Evolutionary conservation across 2,797 vertebrate genomes (phyloP).

Genomic region (Cetoscarus ocellatus): DNA sequence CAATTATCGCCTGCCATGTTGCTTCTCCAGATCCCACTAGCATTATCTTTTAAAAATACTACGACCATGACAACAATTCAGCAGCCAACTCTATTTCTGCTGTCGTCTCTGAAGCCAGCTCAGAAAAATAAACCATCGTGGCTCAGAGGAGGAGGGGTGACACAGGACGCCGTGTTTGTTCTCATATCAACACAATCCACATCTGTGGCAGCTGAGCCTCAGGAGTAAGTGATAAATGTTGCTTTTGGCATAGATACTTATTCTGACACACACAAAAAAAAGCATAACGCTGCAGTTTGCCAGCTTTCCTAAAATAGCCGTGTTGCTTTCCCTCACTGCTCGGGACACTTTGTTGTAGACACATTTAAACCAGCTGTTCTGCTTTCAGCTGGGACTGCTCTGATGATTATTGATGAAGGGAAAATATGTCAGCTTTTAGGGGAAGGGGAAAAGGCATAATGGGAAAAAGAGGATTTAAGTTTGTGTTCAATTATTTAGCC

Average conservation of each 20-base stretch:
- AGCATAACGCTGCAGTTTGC: conserved; percentile 64
- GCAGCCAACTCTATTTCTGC: conserved; percentile 38
- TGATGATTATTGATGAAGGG: conserved; percentile 36
- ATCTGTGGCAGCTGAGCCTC: conserved; percentile 72
- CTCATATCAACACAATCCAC: conserved; percentile 64
- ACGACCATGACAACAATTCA: conserved; percentile 44
- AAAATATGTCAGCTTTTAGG: conserved; percentile 17
- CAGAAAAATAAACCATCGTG: conserved; percentile 32
- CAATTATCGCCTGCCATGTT: conserved; percentile 24
- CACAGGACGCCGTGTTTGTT: conserved; percentile 32
- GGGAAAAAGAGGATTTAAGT: conserved; percentile 5
- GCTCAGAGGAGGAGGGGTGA: conserved; percentile 35
- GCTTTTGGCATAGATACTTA: conserved; percentile 64
- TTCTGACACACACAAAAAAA: conserved; percentile 60
- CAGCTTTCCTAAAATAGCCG: conserved; percentile 54
- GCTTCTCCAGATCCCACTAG: conserved; percentile 24
- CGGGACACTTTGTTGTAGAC: conserved; percentile 45
- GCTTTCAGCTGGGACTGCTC: conserved; percentile 19
- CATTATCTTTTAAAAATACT: conserved; percentile 24
- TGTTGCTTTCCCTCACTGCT: conserved; percentile 50
- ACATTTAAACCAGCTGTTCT: conserved; percentile 48
- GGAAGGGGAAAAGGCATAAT: background rate
- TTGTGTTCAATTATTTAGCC: conserved; percentile 24
- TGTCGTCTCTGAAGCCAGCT: conserved; percentile 37
- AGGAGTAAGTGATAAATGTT: conserved; percentile 68